phyloP scores from a whole-genome alignment of 2,888 invertebrate species.

The Habrosyne pyritoides region DNA sequence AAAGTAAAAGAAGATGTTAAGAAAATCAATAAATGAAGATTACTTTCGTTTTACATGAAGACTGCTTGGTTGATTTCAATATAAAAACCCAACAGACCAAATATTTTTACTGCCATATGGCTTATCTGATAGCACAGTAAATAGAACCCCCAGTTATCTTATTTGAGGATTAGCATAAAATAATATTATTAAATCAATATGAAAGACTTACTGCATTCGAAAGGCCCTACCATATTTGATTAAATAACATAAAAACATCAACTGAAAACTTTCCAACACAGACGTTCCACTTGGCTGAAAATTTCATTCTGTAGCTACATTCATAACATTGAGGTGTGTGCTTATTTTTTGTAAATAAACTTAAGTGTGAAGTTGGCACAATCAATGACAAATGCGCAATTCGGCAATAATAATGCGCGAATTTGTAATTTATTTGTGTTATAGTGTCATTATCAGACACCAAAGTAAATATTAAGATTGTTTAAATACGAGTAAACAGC shows the following conservation, averaged over 20 bases:
- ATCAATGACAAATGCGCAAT: slow-evolving; percentile 44
- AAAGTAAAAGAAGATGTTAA: too few species aligned
- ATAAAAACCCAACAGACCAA: not conserved
- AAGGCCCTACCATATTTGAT: slow-evolving; percentile 60
- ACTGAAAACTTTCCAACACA: slow-evolving; percentile 35
- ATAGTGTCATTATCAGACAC: slow-evolving; percentile 23
- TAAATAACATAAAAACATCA: slow-evolving; percentile 33
- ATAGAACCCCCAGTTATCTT: not conserved
- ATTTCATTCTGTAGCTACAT: slow-evolving; percentile 60
- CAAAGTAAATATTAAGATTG: slow-evolving; percentile 50
- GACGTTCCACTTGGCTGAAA: slow-evolving; percentile 70
- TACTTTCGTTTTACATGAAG: too few species aligned
- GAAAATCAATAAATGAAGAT: too few species aligned
- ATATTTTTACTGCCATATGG: slow-evolving; percentile 40
- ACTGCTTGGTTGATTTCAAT: too few species aligned
- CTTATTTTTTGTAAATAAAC: slow-evolving; percentile 38
- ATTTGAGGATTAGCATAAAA: slow-evolving; percentile 9
- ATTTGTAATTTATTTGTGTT: slow-evolving; percentile 35
- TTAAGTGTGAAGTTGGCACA: slow-evolving; percentile 61
- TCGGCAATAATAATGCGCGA: slow-evolving; percentile 32
- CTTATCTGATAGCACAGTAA: slow-evolving; percentile 14
- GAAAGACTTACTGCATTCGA: slow-evolving; percentile 62
- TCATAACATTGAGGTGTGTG: slow-evolving; percentile 43
- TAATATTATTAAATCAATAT: slow-evolving; percentile 14
- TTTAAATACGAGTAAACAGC: slow-evolving; percentile 35